Conservation (phyloP, 2,113 vertebrate genomes). For the Arenaria interpres region DNA sequence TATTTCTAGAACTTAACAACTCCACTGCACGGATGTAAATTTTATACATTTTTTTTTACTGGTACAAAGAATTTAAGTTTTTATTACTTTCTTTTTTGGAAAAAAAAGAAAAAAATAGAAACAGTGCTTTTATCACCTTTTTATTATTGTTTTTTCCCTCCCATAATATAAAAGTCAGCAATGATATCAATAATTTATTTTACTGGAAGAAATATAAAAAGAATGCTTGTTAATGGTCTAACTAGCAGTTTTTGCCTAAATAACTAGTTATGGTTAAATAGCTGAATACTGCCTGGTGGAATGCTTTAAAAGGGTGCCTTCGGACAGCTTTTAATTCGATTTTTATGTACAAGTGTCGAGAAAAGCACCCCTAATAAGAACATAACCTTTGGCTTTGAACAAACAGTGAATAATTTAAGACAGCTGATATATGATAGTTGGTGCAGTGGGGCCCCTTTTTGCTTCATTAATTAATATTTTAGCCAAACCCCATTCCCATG, state of each 20-base stretch:
- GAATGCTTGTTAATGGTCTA: constrained; percentile 87
- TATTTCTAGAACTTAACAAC: constrained; percentile 92
- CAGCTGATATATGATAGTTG: constrained; percentile 76
- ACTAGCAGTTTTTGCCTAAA: constrained; percentile 83
- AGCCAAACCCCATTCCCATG: constrained; percentile 63
- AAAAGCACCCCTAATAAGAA: constrained; percentile 76
- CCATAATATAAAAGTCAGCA: constrained; percentile 95
- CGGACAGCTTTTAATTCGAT: constrained; percentile 78
- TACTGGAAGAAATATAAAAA: constrained; percentile 96
- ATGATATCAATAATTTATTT: constrained; percentile 93
- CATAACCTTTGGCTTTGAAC: constrained; percentile 91
- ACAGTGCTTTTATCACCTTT: constrained; percentile 85
- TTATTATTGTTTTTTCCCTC: constrained; percentile 86
- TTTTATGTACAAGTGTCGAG: constrained; percentile 73
- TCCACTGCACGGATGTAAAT: constrained; percentile 94
- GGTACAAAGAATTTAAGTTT: constrained; percentile 87
- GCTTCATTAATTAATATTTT: constrained; percentile 74
- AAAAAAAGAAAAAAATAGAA: constrained; percentile 92
- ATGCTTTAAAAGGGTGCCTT: constrained; percentile 79
- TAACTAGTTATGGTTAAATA: constrained; percentile 84
- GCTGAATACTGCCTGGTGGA: constrained; percentile 84
- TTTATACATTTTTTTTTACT: constrained; percentile 87
- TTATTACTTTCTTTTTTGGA: constrained; percentile 86
- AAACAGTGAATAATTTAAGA: constrained; percentile 83
- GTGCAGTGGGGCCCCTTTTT: constrained; percentile 80